Evolutionary conservation across 2,888 invertebrate genomes (phyloP).

Genomic region (Hydraecia micacea): DNA sequence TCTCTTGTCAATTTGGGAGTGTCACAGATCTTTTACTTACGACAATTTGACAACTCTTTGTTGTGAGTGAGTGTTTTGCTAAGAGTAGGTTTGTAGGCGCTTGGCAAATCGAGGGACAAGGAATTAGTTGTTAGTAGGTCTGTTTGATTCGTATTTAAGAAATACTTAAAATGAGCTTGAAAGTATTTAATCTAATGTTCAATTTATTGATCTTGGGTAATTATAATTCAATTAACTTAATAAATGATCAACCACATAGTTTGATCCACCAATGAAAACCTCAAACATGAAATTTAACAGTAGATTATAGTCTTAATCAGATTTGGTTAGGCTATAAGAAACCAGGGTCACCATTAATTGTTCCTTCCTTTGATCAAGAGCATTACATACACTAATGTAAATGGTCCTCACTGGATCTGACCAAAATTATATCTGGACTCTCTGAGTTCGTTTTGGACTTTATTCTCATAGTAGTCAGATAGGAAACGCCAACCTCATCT

Average conservation of each 20-base stretch:
- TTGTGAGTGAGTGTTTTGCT: constrained; percentile 56
- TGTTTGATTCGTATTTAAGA: neutral
- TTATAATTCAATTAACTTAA: neutral
- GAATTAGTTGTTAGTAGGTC: neutral
- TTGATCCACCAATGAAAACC: too few relatives aligned
- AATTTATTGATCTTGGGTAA: neutral
- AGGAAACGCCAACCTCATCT: neutral
- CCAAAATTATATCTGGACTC: neutral
- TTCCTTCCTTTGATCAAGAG: neutral
- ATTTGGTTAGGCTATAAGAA: neutral
- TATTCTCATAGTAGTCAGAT: neutral
- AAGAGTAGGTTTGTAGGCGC: constrained; percentile 49
- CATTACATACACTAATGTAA: neutral
- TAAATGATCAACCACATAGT: neutral
- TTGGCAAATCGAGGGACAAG: constrained; percentile 8
- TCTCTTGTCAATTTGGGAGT: constrained; percentile 75
- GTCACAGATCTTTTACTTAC: constrained; percentile 75
- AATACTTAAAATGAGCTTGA: neutral
- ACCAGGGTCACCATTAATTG: too few relatives aligned
- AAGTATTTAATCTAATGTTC: neutral
- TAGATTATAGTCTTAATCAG: neutral
- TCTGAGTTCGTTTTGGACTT: neutral
- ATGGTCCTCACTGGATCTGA: neutral
- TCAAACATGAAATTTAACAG: neutral
- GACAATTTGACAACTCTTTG: constrained; percentile 60